These are phyloP conservation scores for Gadus macrocephalus DNA, from an alignment of 2,113 vertebrate genomes.

Conservation along the genomic window DNA sequence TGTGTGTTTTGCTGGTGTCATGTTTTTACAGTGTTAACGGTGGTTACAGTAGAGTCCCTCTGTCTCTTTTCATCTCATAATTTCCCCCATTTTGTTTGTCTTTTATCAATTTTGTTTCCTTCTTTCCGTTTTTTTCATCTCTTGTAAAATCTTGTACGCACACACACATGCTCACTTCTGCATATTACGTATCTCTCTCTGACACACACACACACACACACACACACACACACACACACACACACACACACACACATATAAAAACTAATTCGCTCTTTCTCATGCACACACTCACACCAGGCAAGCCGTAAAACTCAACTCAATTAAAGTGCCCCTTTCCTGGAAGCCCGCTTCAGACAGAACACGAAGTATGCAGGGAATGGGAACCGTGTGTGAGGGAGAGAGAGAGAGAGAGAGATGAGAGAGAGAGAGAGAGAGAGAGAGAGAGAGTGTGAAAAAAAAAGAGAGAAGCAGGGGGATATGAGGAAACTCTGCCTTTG, in stretches of 20 bases:
- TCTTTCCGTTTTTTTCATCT: too few relatives aligned
- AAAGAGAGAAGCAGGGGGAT: slow-evolving; percentile 6
- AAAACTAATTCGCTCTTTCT: slow-evolving; percentile 43
- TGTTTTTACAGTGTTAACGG: not conserved
- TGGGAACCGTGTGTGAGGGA: slow-evolving; percentile 60
- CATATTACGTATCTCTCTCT: not conserved
- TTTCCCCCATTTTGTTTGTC: too few relatives aligned
- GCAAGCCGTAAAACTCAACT: slow-evolving; percentile 75
- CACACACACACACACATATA: slow-evolving; percentile 19
- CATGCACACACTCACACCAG: slow-evolving; percentile 55
- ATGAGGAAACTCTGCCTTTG: slow-evolving; percentile 37
- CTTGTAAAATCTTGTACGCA: not conserved
- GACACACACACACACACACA: not conserved
- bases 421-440: not conserved
- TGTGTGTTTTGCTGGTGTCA: not conserved
- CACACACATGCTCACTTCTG: not conserved
- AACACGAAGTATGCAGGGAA: slow-evolving; percentile 77
- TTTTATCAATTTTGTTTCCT: too few relatives aligned
- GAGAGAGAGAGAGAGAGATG: slow-evolving; percentile 4
- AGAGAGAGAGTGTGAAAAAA: not conserved
- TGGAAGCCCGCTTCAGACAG: slow-evolving; percentile 75
- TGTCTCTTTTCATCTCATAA: slow-evolving; percentile 5
- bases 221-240: slow-evolving; percentile 9
- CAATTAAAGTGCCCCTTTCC: slow-evolving; percentile 80
- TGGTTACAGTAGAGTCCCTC: slow-evolving; percentile 18